These are phyloP conservation scores for Tragelaphus scriptus DNA, from an alignment of 2,113 vertebrate species.

Conservation along the genomic window DNA sequence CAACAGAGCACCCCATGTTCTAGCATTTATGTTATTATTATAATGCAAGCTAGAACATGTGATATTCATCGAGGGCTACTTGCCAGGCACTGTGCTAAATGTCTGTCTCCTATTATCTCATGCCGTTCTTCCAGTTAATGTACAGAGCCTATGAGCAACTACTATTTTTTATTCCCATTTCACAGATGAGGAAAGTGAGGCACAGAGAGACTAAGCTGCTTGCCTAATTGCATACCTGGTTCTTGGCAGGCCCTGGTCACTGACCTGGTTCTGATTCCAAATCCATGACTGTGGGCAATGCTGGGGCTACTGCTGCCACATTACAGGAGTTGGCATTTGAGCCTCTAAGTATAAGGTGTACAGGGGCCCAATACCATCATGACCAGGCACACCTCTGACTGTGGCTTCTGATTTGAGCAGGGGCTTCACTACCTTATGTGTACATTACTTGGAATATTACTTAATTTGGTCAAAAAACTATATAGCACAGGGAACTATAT, in stretches of 20 bases:
- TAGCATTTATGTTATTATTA: background rate
- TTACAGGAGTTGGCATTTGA: fast-evolving
- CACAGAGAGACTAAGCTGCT: background rate
- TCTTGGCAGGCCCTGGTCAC: background rate
- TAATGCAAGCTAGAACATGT: background rate
- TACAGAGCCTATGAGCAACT: background rate
- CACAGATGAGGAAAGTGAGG: background rate
- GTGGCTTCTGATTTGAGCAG: background rate
- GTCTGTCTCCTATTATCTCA: background rate
- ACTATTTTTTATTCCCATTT: background rate
- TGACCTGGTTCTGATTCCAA: background rate
- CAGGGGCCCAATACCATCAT: fast-evolving
- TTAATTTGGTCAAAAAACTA: background rate
- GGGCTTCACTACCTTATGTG: fast-evolving
- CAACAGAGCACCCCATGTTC: background rate
- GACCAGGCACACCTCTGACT: background rate
- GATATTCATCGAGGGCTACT: background rate
- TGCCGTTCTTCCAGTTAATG: background rate
- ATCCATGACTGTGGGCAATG: background rate
- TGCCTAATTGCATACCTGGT: background rate
- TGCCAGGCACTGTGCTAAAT: background rate
- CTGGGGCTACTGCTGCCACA: background rate
- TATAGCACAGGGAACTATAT: background rate
- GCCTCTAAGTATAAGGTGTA: background rate
- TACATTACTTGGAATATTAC: fast-evolving